phyloP scores from a whole-genome alignment of 2,797 vertebrate species.

The Moxostoma hubbsi region DNA sequence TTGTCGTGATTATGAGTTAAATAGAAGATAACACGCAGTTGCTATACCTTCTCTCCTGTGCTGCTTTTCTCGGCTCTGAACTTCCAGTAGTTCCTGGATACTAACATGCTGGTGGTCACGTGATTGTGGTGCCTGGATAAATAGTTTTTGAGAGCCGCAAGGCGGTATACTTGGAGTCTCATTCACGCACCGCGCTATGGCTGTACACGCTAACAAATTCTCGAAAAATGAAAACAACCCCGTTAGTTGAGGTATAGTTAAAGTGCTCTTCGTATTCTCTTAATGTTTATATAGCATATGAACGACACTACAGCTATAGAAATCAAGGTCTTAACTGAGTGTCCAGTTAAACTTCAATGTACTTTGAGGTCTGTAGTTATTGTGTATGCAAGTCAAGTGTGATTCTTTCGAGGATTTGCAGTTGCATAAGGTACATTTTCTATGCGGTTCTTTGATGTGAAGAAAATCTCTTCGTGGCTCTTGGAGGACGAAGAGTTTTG shows the following conservation, averaged over 20 bases:
- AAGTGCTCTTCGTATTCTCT: neutral
- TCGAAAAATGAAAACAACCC: constrained; percentile 56
- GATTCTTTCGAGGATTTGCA: constrained; percentile 16
- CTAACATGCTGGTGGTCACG: constrained; percentile 75
- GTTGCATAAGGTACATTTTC: constrained; percentile 51
- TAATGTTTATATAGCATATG: neutral
- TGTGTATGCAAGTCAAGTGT: constrained; percentile 19
- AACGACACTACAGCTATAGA: neutral
- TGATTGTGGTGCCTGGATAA: constrained; percentile 77
- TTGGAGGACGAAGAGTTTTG: constrained; percentile 51
- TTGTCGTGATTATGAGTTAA: neutral
- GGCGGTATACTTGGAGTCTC: constrained; percentile 73
- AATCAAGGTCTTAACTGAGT: constrained; percentile 22
- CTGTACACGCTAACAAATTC: constrained; percentile 61
- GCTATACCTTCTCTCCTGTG: constrained; percentile 23
- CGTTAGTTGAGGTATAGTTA: neutral
- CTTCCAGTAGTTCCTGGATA: constrained; percentile 72
- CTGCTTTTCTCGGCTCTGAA: constrained; percentile 42
- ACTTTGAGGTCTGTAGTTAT: constrained; percentile 21
- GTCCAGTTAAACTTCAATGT: constrained; percentile 6
- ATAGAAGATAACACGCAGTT: constrained; percentile 23
- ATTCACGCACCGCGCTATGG: constrained; percentile 69
- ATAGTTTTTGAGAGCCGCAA: constrained; percentile 74
- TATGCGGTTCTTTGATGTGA: constrained; percentile 64
- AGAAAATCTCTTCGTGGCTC: constrained; percentile 59